Conservation (phyloP, 2,888 invertebrate species). For the Tachina lurida region DNA sequence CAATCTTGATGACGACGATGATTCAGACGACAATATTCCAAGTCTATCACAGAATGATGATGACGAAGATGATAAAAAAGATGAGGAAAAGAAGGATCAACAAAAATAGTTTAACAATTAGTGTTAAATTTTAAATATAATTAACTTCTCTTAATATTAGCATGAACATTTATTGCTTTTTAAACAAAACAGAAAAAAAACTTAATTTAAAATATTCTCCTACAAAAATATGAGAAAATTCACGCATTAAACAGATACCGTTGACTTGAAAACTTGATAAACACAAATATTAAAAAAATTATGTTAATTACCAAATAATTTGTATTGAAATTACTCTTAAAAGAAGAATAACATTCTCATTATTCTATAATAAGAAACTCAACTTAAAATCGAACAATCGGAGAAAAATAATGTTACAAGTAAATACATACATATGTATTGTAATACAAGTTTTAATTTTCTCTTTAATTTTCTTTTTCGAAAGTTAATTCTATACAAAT, state of each 20-base stretch:
- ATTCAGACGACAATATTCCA: slow-evolving; percentile 88
- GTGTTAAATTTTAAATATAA: slow-evolving; percentile 65
- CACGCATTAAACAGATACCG: slow-evolving; percentile 34
- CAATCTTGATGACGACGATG: slow-evolving; percentile 86
- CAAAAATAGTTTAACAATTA: slow-evolving; percentile 73
- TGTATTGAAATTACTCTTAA: slow-evolving; percentile 39
- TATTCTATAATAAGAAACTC: slow-evolving; percentile 39
- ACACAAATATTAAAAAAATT: slow-evolving; percentile 48
- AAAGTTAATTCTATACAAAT: slow-evolving; percentile 42
- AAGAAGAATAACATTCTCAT: slow-evolving; percentile 33
- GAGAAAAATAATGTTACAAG: slow-evolving; percentile 45
- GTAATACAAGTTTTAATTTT: slow-evolving; percentile 1
- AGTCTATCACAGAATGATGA: slow-evolving; percentile 81
- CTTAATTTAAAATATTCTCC: slow-evolving; percentile 46
- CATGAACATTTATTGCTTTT: slow-evolving; percentile 70
- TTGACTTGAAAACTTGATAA: slow-evolving; percentile 48
- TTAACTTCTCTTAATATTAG: slow-evolving; percentile 67
- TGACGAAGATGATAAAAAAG: slow-evolving; percentile 77
- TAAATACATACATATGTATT: slow-evolving; percentile 37
- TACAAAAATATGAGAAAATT: slow-evolving; percentile 39
- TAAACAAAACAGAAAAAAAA: slow-evolving; percentile 41
- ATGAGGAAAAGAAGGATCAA: slow-evolving; percentile 77
- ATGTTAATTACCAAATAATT: slow-evolving; percentile 36
- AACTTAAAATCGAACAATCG: slow-evolving; percentile 34
- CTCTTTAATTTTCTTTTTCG: slow-evolving; percentile 38